Percentiles rank a stretch among this genome's conserved stretches.
phyloP scores from a whole-genome alignment of 2,888 invertebrate species.

The Steinernema carpocapsae region DNA sequence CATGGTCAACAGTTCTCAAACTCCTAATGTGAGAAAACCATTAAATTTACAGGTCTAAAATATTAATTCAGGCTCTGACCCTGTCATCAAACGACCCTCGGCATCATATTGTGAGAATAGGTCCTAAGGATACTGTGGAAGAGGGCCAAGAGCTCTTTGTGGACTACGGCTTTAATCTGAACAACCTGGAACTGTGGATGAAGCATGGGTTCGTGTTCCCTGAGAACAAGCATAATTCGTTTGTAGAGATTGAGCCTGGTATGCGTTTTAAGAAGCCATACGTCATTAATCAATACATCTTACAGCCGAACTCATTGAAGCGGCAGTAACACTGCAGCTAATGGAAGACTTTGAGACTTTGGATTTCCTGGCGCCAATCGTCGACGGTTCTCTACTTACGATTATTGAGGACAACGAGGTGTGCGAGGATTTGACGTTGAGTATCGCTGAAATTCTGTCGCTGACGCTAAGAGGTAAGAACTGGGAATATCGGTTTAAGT shows the following conservation, averaged over 20 bases:
- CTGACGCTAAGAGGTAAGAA: background rate
- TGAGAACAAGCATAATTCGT: slow-evolving; percentile 19
- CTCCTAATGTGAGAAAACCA: background rate
- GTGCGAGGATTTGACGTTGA: background rate
- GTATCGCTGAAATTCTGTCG: slow-evolving; percentile 6
- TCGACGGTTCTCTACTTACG: slow-evolving; percentile 16
- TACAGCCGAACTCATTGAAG: slow-evolving; percentile 25
- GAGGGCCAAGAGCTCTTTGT: slow-evolving; percentile 19
- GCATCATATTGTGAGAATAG: slow-evolving; percentile 22
- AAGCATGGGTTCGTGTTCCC: slow-evolving; percentile 27
- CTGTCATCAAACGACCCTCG: slow-evolving; percentile 23
- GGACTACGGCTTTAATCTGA: slow-evolving; percentile 22
- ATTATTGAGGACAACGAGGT: slow-evolving; percentile 3
- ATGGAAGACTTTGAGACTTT: slow-evolving; percentile 16
- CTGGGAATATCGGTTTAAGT: background rate
- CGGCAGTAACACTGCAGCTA: slow-evolving; percentile 16
- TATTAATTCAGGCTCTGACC: background rate
- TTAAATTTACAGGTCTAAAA: too few species aligned
- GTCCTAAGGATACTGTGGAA: background rate
- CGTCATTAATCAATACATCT: background rate
- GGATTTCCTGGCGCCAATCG: slow-evolving; percentile 1
- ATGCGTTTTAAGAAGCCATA: background rate
- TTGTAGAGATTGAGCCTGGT: slow-evolving; percentile 30
- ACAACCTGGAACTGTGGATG: slow-evolving; percentile 30
- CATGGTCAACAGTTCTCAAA: slow-evolving; percentile 30